Conservation (phyloP, 2,113 vertebrate genomes). For the Hirundichthys speculiger region DNA sequence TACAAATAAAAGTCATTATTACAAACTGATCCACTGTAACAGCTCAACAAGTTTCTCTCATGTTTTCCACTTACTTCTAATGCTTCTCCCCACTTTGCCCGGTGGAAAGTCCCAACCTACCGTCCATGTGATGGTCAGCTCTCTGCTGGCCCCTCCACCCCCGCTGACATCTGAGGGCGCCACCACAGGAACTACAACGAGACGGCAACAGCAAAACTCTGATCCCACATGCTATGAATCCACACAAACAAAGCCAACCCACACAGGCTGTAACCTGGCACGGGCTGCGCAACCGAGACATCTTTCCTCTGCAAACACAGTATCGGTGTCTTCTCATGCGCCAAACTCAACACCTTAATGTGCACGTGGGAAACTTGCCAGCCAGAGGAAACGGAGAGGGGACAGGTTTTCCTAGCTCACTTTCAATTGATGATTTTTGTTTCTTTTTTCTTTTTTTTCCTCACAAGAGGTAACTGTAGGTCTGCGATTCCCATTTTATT, state of each 20-base stretch:
- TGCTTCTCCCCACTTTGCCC: neutral
- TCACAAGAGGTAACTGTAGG: conserved; percentile 40
- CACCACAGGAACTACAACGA: conserved; percentile 90
- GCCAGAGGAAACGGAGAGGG: conserved; percentile 17
- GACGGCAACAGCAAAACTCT: conserved; percentile 57
- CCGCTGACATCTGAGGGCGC: conserved; percentile 94
- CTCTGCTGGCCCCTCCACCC: conserved; percentile 90
- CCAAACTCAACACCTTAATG: conserved; percentile 74
- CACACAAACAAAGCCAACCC: conserved; percentile 62
- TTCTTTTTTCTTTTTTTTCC: conserved; percentile 35
- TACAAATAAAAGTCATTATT: no score
- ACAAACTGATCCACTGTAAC: no score
- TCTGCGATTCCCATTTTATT: conserved; percentile 69
- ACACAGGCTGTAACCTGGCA: conserved; percentile 52
- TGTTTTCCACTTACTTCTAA: conserved; percentile 14
- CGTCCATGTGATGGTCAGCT: conserved; percentile 96
- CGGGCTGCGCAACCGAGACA: conserved; percentile 67
- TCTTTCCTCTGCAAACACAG: conserved; percentile 66
- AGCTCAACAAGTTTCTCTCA: neutral
- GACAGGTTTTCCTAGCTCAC: conserved; percentile 30
- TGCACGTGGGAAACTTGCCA: conserved; percentile 46
- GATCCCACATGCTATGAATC: conserved; percentile 58
- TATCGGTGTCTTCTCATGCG: conserved; percentile 58
- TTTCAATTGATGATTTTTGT: conserved; percentile 26
- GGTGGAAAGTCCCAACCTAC: conserved; percentile 78